A percentile compares a stretch with the other conserved stretches of the same genome.
phyloP scores from a whole-genome alignment of 2,888 invertebrate species.

The Synergus japonicus region DNA sequence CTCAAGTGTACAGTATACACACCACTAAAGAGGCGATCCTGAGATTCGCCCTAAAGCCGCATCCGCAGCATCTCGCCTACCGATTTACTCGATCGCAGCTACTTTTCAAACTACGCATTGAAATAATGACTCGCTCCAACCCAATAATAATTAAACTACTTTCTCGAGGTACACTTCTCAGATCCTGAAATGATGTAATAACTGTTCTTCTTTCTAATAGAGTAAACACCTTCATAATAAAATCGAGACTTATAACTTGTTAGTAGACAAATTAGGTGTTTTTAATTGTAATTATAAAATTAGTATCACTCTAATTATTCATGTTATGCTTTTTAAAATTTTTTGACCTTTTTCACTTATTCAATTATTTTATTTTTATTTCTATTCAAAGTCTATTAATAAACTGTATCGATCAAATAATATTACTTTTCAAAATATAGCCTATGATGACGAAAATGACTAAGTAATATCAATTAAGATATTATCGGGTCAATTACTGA shows the following conservation, averaged over 20 bases:
- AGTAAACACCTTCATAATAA: conserved; percentile 15
- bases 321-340: neutral
- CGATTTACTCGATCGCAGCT: conserved; percentile 53
- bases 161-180: conserved; percentile 4
- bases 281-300: neutral
- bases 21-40: conserved; percentile 51
- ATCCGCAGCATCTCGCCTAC: conserved; percentile 54
- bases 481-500: no score
- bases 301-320: neutral
- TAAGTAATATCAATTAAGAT: no score
- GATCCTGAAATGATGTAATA: conserved; percentile 12
- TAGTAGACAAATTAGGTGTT: neutral
- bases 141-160: conserved; percentile 50
- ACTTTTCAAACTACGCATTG: conserved; percentile 49
- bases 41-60: conserved; percentile 55
- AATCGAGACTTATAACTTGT: neutral
- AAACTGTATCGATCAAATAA: no score
- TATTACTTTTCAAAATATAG: no score
- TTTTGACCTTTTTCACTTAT: no score
- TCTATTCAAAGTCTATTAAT: no score
- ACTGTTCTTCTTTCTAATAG: conserved; percentile 11
- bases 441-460: no score
- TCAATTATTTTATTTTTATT: no score
- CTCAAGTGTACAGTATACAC: conserved; percentile 24
- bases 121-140: conserved; percentile 42